Evolutionary conservation across 2,888 invertebrate genomes (phyloP).

Genomic region (Lasioglossum calceatum): DNA sequence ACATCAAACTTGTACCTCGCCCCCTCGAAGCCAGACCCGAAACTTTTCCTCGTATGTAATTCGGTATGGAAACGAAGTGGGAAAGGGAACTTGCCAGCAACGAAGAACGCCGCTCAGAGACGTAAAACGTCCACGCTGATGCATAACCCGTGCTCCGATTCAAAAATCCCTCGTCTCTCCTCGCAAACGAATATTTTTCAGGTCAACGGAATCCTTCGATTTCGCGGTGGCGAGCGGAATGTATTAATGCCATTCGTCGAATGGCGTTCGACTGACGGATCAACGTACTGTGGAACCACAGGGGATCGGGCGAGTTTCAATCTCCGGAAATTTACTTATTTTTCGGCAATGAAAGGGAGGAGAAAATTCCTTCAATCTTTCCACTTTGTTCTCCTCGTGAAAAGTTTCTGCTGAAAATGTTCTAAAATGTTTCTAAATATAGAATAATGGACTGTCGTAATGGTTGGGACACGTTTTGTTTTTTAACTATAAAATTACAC

Average conservation of each 20-base stretch:
- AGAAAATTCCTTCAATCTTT: not conserved
- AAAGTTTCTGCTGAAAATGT: not conserved
- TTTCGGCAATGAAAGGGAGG: not conserved
- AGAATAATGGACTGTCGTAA: no score
- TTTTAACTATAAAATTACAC: no score
- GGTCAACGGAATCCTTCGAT: slow-evolving; percentile 29
- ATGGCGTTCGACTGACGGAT: not conserved
- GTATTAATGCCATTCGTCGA: slow-evolving; percentile 17
- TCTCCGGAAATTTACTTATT: not conserved
- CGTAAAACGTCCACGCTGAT: slow-evolving; percentile 62
- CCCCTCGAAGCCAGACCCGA: slow-evolving; percentile 68
- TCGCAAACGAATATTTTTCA: slow-evolving; percentile 43
- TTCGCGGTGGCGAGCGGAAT: not conserved
- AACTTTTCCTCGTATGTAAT: slow-evolving; percentile 78
- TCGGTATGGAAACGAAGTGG: slow-evolving; percentile 75
- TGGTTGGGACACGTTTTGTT: no score
- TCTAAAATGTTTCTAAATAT: not conserved
- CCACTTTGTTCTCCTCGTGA: not conserved
- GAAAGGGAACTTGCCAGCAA: slow-evolving; percentile 61
- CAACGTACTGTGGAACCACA: not conserved
- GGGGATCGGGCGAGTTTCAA: not conserved
- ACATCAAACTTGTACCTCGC: slow-evolving; percentile 76
- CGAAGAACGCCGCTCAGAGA: slow-evolving; percentile 55
- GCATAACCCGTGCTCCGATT: slow-evolving; percentile 59
- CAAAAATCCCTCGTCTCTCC: slow-evolving; percentile 51